Conservation (phyloP, 2,113 vertebrate species). For the Megaceryle torquata region DNA sequence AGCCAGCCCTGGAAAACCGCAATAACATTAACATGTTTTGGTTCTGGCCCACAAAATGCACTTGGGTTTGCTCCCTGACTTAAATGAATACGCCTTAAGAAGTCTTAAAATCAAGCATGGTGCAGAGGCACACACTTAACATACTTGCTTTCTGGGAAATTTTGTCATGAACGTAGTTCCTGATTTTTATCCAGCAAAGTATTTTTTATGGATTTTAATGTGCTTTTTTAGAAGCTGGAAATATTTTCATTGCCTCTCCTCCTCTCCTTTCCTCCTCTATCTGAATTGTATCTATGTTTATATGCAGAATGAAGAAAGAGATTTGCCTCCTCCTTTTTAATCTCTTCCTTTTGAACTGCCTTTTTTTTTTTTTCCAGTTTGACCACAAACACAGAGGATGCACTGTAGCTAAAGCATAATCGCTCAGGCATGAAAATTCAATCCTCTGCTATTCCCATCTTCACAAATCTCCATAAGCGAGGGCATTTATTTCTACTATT, state of each 20-base stretch:
- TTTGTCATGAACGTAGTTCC: neutral
- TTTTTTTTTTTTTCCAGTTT: neutral
- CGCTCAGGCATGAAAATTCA: neutral
- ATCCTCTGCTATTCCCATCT: neutral
- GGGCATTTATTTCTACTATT: neutral
- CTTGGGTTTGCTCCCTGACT: neutral
- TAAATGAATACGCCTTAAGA: neutral
- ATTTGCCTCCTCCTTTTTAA: neutral
- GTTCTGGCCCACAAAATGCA: neutral
- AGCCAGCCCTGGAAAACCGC: neutral
- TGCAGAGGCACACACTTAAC: neutral
- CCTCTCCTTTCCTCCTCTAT: neutral
- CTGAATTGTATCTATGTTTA: neutral
- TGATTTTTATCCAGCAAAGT: neutral
- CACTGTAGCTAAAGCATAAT: neutral
- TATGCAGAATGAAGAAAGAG: neutral
- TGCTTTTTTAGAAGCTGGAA: neutral
- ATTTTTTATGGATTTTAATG: neutral
- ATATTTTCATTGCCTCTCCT: neutral
- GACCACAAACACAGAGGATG: neutral
- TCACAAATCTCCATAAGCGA: neutral
- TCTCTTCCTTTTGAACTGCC: neutral
- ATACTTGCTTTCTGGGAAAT: neutral
- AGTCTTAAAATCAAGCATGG: neutral
- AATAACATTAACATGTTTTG: neutral